phyloP scores from a whole-genome alignment of 1,140 invertebrate species.

The Charaxes varanes region DNA sequence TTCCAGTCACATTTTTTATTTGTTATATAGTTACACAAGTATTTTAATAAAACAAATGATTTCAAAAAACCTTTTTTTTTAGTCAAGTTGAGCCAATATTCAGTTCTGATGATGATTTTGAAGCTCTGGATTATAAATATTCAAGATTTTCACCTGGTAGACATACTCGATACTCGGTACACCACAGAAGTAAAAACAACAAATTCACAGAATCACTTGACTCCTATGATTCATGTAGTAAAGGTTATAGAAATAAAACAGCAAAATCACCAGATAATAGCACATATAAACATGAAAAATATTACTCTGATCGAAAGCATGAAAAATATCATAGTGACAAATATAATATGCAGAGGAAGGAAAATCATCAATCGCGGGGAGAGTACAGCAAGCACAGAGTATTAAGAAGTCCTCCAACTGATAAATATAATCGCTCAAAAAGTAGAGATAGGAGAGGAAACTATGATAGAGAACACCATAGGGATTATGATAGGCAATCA shows the following conservation, averaged over 20 bases:
- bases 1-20: too few species aligned
- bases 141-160: slow-evolving; percentile 13
- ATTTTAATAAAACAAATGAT: too few species aligned
- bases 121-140: slow-evolving; percentile 12
- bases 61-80: slow-evolving; percentile 20
- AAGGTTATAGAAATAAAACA: slow-evolving; percentile 21
- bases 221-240: slow-evolving; percentile 2
- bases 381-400: slow-evolving; percentile 20
- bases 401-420: slow-evolving; percentile 31
- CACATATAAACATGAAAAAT: slow-evolving; percentile 29
- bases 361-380: slow-evolving; percentile 10
- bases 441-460: slow-evolving; percentile 24
- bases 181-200: slow-evolving; percentile 2
- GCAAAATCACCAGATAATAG: slow-evolving; percentile 18
- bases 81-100: slow-evolving; percentile 25
- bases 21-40: too few species aligned
- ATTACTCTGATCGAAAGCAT: slow-evolving; percentile 24
- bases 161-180: slow-evolving; percentile 13
- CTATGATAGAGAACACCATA: slow-evolving; percentile 15
- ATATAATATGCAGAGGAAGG: slow-evolving; percentile 7
- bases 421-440: slow-evolving; percentile 29
- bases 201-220: slow-evolving; percentile 3
- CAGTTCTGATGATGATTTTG: slow-evolving; percentile 45
- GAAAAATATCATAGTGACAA: slow-evolving; percentile 20
- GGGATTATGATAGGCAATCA: slow-evolving; percentile 24